Conservation (phyloP, 2,113 vertebrate genomes). For the Astur gentilis region DNA sequence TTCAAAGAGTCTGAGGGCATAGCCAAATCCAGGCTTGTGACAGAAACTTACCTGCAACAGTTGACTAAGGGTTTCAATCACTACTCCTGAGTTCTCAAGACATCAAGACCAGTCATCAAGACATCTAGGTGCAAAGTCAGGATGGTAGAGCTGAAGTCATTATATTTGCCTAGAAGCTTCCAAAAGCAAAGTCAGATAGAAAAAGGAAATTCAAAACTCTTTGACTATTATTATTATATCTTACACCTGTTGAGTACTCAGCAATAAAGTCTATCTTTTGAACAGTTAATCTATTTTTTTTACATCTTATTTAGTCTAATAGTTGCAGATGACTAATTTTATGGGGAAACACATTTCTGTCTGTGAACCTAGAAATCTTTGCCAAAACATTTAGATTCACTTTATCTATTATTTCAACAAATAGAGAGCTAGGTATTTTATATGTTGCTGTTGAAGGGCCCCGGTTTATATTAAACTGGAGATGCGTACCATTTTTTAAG, state of each 20-base stretch:
- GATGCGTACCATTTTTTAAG: constrained; percentile 17
- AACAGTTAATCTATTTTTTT: background rate
- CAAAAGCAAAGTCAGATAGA: background rate
- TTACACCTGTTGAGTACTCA: background rate
- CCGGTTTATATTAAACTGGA: constrained; percentile 29
- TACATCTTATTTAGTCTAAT: background rate
- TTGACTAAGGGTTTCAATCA: background rate
- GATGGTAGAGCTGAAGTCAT: background rate
- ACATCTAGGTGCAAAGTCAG: background rate
- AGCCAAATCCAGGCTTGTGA: background rate
- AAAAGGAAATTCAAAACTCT: background rate
- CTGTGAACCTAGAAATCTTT: constrained; percentile 9
- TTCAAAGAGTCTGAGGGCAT: background rate
- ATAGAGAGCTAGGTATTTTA: constrained; percentile 23
- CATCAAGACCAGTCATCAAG: background rate
- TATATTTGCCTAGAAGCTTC: background rate
- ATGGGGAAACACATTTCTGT: background rate
- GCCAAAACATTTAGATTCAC: constrained; percentile 38
- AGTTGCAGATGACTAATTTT: background rate
- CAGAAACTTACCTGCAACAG: background rate
- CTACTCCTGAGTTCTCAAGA: background rate
- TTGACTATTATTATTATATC: background rate
- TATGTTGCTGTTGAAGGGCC: background rate
- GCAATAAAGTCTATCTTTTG: background rate
- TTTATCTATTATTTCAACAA: constrained; percentile 40